Conservation (phyloP, 2,797 vertebrate species). For the Hephaestus fuliginosus region DNA sequence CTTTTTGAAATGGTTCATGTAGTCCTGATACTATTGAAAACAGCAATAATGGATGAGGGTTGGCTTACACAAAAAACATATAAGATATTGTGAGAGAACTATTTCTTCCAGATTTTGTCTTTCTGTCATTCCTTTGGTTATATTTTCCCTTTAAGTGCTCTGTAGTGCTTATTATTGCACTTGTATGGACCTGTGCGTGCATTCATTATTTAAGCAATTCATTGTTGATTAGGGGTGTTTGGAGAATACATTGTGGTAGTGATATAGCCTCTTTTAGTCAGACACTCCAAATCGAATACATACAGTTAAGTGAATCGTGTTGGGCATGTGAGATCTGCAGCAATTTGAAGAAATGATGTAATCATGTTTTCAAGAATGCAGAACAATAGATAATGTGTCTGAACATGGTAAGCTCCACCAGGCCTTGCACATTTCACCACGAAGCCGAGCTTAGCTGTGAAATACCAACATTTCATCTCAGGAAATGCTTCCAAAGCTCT, state of each 20-base stretch:
- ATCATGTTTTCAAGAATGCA: slow-evolving; percentile 35
- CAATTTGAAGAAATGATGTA: slow-evolving; percentile 32
- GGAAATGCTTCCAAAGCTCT: slow-evolving; percentile 1
- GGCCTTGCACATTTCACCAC: neutral
- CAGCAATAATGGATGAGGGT: neutral
- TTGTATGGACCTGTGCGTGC: slow-evolving; percentile 15
- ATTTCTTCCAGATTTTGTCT: neutral
- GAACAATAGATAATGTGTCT: slow-evolving; percentile 1
- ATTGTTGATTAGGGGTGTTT: slow-evolving; percentile 2
- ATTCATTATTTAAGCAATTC: slow-evolving; percentile 28
- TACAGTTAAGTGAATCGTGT: slow-evolving; percentile 20
- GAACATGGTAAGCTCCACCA: neutral
- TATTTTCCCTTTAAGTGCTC: neutral
- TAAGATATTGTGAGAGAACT: neutral
- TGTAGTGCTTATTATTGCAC: slow-evolving; percentile 13
- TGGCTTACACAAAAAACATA: neutral
- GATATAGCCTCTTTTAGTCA: neutral
- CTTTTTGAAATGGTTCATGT: neutral
- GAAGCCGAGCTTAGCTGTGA: slow-evolving; percentile 1
- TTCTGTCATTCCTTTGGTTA: neutral
- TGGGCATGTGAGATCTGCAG: slow-evolving; percentile 26
- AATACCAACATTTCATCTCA: slow-evolving; percentile 12
- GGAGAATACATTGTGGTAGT: neutral
- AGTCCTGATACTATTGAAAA: slow-evolving; percentile 6
- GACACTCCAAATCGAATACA: slow-evolving; percentile 10